Percentiles rank a stretch among this genome's conserved stretches.
These are phyloP conservation scores for Catostomus latipinnis DNA, from an alignment of 2,797 vertebrate genomes.

Conservation along the genomic window DNA sequence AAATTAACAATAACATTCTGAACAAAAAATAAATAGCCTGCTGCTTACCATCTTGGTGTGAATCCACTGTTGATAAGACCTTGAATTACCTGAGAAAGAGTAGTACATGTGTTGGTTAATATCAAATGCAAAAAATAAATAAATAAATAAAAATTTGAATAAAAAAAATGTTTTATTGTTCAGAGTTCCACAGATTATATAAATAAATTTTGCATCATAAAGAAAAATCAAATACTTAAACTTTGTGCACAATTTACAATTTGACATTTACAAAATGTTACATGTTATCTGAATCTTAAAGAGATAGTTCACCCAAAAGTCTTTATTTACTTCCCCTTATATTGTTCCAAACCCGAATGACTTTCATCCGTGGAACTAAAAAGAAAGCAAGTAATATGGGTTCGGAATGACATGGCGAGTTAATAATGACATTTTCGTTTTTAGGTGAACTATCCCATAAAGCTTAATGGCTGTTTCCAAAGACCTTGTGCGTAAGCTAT, in stretches of 20 bases:
- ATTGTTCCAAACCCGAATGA: neutral
- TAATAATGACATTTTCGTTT: neutral
- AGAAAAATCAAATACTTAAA: neutral
- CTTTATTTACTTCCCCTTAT: neutral
- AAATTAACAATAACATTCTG: constrained; percentile 44
- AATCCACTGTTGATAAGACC: constrained; percentile 95
- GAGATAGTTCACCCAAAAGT: neutral
- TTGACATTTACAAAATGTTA: no score
- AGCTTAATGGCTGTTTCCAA: neutral
- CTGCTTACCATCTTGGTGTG: constrained; percentile 91
- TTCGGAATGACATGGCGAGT: neutral
- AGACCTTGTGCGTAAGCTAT: constrained; percentile 3
- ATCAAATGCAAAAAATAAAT: neutral
- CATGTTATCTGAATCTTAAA: no score
- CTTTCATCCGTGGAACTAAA: no score
- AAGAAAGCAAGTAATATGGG: neutral
- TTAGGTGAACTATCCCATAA: neutral
- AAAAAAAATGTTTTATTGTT: neutral
- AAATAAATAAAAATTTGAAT: neutral
- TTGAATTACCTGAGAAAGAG: constrained; percentile 84
- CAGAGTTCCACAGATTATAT: neutral
- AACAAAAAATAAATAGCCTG: constrained; percentile 54
- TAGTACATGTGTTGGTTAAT: constrained; percentile 12
- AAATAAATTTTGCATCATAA: neutral
- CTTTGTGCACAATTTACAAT: no score